Base-by-base conservation (phyloP, 2,113 vertebrate species). In the Fulica atra region DNA sequence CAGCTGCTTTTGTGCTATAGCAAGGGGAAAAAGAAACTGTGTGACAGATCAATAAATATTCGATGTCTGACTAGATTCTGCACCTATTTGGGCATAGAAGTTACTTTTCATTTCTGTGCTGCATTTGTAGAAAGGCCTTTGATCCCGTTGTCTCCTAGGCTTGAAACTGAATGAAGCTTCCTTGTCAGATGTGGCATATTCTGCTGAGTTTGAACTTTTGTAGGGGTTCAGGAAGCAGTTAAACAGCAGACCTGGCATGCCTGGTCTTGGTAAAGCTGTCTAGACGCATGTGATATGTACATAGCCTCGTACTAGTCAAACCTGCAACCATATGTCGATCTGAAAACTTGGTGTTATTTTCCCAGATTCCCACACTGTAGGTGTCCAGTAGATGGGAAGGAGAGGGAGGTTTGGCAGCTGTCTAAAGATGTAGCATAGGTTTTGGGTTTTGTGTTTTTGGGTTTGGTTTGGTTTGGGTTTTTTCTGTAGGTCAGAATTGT, bases 241-340 rank as follows among this genome's bases (percentile, higher is more conserved):
- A 33, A 16, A 23, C 54, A 66, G 73, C 38, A 61, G 63, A 16
- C 25, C 57, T 80, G 50, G 6, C 20, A 0, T 25, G 40, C 51
- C 38, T 44, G 40, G 16, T 6, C 66, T 79, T 48, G 60, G 21
- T 72, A 74, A 4, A 94, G 50, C 61, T 85, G 69, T 7, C 33
- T 81, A 16, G 35, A 8, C 25, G 35, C 20, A 7, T 1, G 2
- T 23, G 35, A 4, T 8, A 17, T 0, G 0, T 23, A 1, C 26
- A 25, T 17, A 48, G 50, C 28, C 21, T 81, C 28, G 2, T 44
- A 5, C 31, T 71, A 5, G 11, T 69, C 86, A 53, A 65, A 69
- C 44, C 18, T 76, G 72, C 54, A 14, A 38, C 38, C 24, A 9
- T 16, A 0, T 31, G 54, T 61, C 68, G 69, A 1, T 28, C 33